Evolutionary conservation across 2,113 vertebrate genomes (phyloP).

Genomic region (Cairina moschata): DNA sequence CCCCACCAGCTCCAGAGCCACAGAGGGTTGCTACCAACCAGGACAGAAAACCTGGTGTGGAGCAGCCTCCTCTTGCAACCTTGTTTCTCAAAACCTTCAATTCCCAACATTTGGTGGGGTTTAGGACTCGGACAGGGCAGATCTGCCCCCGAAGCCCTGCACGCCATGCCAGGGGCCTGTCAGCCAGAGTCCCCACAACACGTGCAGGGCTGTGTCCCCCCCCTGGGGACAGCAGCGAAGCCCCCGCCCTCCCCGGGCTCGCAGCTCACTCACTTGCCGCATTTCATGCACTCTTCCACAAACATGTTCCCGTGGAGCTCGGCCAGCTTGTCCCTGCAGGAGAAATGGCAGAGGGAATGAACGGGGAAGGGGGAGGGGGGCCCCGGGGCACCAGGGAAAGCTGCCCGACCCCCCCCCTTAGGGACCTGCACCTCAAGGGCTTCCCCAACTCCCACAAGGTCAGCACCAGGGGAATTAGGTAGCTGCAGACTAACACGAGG

Average conservation of each 20-base stretch:
- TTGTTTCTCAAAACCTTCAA: background rate
- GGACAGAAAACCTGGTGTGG: background rate
- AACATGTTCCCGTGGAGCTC: constrained; percentile 99
- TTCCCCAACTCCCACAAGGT: background rate
- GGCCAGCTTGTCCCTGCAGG: constrained; percentile 86
- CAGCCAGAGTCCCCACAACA: background rate
- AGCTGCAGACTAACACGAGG: background rate
- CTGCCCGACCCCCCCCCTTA: background rate
- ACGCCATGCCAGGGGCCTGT: fast-evolving
- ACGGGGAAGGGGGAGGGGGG: background rate
- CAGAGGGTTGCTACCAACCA: background rate
- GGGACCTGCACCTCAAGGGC: background rate
- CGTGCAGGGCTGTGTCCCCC: background rate
- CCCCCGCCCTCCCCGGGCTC: fast-evolving
- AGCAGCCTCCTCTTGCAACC: background rate
- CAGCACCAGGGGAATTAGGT: background rate
- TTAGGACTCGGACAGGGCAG: background rate
- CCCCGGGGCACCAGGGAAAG: background rate
- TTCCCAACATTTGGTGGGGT: background rate
- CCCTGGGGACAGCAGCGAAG: fast-evolving
- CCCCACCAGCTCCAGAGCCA: background rate
- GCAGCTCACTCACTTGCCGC: constrained; percentile 84
- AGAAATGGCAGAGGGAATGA: background rate
- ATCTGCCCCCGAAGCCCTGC: fast-evolving
- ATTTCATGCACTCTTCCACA: constrained; percentile 94